These are phyloP conservation scores for Petrocephalus sullivani DNA, from an alignment of 2,797 vertebrate species.

Conservation along the genomic window DNA sequence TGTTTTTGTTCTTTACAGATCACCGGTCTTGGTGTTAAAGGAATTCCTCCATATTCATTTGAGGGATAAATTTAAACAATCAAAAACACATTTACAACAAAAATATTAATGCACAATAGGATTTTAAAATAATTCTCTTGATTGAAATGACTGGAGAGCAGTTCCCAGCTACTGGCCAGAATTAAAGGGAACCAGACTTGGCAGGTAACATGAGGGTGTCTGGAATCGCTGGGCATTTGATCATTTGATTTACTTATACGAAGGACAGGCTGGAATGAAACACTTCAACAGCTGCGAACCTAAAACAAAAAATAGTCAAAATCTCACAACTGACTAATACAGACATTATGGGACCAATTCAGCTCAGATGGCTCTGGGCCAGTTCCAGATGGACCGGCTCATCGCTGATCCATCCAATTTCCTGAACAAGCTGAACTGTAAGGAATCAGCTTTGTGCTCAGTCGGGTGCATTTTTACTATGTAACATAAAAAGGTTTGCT, in stretches of 20 bases:
- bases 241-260: neutral
- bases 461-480: neutral
- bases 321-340: neutral
- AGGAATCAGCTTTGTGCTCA: neutral
- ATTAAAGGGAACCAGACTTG: neutral
- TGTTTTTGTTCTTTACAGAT: conserved; percentile 54
- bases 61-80: conserved; percentile 52
- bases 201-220: neutral
- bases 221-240: neutral
- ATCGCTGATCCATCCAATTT: neutral
- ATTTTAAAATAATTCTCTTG: neutral
- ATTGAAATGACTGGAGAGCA: neutral
- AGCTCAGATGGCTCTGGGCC: neutral
- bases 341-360: neutral
- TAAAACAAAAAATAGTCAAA: neutral
- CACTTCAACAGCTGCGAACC: neutral
- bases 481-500: neutral
- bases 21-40: conserved; percentile 74
- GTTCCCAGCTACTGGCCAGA: neutral
- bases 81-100: neutral
- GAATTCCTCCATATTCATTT: conserved; percentile 65
- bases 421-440: conserved; percentile 8
- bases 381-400: neutral
- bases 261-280: neutral
- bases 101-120: neutral